Conservation (phyloP, 2,797 vertebrate species). For the Malurus leucopterus region DNA sequence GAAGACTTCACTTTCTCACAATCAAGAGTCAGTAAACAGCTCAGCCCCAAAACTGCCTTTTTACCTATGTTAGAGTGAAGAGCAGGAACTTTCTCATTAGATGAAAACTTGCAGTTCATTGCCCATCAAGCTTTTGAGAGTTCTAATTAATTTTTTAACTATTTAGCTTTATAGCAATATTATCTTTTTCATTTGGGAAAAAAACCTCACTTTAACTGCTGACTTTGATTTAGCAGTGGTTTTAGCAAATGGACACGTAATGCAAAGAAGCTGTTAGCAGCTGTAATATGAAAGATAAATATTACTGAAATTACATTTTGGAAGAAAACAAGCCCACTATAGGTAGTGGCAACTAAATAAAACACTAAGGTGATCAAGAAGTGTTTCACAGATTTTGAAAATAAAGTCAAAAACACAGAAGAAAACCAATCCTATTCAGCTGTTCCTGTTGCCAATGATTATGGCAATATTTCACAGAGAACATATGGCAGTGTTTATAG, state of each 20-base stretch:
- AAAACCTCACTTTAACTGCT: not conserved
- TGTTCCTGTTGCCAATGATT: conserved; percentile 62
- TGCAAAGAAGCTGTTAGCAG: conserved; percentile 16
- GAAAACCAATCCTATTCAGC: conserved; percentile 48
- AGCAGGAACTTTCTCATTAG: conserved; percentile 17
- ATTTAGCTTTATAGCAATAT: conserved; percentile 17
- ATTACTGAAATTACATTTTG: not conserved
- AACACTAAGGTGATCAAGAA: conserved; percentile 18
- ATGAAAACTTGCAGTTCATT: conserved; percentile 49
- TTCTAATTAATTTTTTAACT: conserved; percentile 29
- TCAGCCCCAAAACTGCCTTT: conserved; percentile 32
- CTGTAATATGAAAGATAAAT: not conserved
- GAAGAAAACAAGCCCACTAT: not conserved
- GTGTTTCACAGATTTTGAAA: conserved; percentile 16
- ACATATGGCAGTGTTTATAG: conserved; percentile 74
- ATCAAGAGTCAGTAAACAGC: conserved; percentile 36
- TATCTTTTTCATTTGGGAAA: not conserved
- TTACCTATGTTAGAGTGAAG: not conserved
- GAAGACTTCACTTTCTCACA: conserved; percentile 39
- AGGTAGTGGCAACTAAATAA: not conserved
- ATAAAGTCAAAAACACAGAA: conserved; percentile 14
- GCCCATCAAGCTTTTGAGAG: conserved; percentile 50
- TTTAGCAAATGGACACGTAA: not conserved
- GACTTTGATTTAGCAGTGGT: conserved; percentile 39
- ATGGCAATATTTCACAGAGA: conserved; percentile 67